These are phyloP conservation scores for Rhinoderma darwinii DNA, from an alignment of 2,113 vertebrate species.

Conservation along the genomic window DNA sequence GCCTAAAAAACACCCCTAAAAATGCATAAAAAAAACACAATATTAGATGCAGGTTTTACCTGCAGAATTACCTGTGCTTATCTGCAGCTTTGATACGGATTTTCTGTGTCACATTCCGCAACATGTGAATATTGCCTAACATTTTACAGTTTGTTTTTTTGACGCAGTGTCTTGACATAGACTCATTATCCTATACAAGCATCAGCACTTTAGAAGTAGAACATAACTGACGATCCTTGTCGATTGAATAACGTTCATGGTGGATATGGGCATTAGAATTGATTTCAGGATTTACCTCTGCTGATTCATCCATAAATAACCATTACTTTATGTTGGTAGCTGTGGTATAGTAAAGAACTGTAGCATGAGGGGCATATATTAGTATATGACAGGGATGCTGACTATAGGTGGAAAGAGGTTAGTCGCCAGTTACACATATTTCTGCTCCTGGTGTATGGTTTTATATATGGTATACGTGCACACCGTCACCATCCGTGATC, in stretches of 20 bases:
- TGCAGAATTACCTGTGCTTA: no score
- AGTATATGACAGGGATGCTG: background rate
- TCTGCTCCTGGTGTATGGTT: background rate
- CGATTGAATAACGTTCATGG: background rate
- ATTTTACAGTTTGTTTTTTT: background rate
- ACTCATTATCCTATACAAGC: background rate
- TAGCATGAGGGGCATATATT: background rate
- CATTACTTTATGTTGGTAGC: background rate
- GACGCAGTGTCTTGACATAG: background rate
- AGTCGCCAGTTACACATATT: background rate
- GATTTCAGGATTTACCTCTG: background rate
- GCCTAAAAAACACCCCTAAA: no score
- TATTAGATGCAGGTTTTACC: no score
- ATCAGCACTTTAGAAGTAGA: background rate
- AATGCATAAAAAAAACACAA: no score
- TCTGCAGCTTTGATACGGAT: no score
- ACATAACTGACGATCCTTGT: background rate
- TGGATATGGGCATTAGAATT: background rate
- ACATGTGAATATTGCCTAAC: background rate
- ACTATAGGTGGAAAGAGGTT: background rate
- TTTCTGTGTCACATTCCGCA: no score
- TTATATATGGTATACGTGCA: background rate
- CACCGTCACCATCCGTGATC: background rate
- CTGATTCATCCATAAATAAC: background rate
- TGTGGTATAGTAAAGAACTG: no score